phyloP scores from a whole-genome alignment of 2,888 invertebrate species.

The Tipula confusa region DNA sequence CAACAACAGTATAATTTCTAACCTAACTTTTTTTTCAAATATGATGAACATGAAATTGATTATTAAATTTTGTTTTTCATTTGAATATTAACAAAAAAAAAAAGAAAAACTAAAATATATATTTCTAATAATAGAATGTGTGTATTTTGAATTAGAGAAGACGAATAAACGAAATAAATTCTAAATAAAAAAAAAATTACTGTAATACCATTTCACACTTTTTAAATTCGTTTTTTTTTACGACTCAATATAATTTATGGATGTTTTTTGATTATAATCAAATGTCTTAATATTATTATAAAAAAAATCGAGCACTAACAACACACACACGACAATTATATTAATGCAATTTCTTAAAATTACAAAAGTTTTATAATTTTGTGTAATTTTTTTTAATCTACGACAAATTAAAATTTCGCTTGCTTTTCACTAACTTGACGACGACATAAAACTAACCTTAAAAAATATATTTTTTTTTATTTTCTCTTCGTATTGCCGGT shows the following conservation, averaged over 20 bases:
- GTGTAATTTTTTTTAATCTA: neutral
- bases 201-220: conserved; percentile 15
- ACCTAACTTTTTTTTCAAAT: conserved; percentile 7
- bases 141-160: conserved; percentile 8
- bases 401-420: neutral
- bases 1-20: neutral
- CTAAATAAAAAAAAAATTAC: neutral
- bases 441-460: conserved; percentile 30
- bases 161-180: neutral
- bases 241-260: neutral
- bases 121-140: neutral
- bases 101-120: neutral
- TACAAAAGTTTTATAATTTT: neutral
- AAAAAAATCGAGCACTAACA: too few relatives aligned
- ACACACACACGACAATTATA: neutral
- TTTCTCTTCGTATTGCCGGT: conserved; percentile 26
- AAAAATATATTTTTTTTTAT: too few relatives aligned
- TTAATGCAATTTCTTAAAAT: neutral
- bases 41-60: neutral
- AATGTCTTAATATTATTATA: neutral
- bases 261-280: neutral
- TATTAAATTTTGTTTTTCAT: neutral
- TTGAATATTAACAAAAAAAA: neutral
- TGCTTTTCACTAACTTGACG: conserved; percentile 27
- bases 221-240: neutral